phyloP scores from a whole-genome alignment of 2,888 invertebrate genomes.

The Barypeithes pellucidus region DNA sequence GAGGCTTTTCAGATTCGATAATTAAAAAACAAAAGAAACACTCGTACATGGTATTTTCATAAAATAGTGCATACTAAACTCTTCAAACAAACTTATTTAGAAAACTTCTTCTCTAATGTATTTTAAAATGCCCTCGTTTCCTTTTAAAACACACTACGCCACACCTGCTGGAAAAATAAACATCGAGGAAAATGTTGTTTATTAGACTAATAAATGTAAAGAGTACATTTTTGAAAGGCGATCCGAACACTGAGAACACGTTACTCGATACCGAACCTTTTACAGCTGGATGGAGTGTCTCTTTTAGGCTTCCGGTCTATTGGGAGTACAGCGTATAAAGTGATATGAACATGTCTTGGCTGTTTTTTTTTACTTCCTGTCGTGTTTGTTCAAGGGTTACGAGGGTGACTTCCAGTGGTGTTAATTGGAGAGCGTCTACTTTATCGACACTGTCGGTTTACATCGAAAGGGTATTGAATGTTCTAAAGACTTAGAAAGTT shows the following conservation, averaged over 20 bases:
- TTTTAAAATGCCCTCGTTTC: constrained; percentile 6
- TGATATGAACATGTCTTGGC: constrained; percentile 19
- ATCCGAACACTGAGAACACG: constrained; percentile 9
- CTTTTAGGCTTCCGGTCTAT: constrained; percentile 31
- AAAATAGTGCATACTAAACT: background rate
- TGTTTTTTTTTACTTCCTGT: constrained; percentile 15
- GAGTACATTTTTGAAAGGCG: constrained; percentile 37
- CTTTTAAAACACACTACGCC: constrained; percentile 17
- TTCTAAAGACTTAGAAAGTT: background rate
- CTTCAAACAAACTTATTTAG: background rate
- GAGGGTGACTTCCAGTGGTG: background rate
- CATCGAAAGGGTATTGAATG: background rate
- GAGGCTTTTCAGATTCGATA: too few species aligned
- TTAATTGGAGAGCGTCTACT: background rate
- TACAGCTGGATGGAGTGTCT: constrained; percentile 28
- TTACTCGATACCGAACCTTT: constrained; percentile 36
- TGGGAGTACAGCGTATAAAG: constrained; percentile 18
- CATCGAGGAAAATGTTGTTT: constrained; percentile 35
- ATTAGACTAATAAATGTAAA: constrained; percentile 37
- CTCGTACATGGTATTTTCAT: too few species aligned
- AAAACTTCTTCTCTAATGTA: background rate
- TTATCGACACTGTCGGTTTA: background rate
- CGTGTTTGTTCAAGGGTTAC: constrained; percentile 18
- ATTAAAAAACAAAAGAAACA: too few species aligned
- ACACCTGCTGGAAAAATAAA: constrained; percentile 31